Percentiles rank a stretch among this genome's conserved stretches.
These are phyloP conservation scores for Dysdera silvatica DNA, from an alignment of 1,140 invertebrate species.

Conservation along the genomic window DNA sequence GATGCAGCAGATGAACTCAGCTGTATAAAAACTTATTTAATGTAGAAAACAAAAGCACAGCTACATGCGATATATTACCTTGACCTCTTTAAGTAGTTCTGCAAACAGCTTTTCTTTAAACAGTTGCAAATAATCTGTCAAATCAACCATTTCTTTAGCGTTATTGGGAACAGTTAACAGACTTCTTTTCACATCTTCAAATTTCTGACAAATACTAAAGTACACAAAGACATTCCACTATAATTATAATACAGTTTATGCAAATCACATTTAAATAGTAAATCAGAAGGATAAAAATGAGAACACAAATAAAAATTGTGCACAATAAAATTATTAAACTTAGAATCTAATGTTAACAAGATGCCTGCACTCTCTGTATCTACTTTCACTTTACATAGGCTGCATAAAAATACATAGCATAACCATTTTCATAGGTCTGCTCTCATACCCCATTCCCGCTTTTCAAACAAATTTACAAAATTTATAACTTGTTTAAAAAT, in stretches of 20 bases:
- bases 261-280: too few species aligned
- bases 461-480: too few species aligned
- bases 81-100: neutral
- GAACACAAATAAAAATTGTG: neutral
- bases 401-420: too few species aligned
- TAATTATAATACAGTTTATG: too few species aligned
- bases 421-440: too few species aligned
- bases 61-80: neutral
- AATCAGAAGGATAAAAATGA: neutral
- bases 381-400: too few species aligned
- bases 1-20: too few species aligned
- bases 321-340: neutral
- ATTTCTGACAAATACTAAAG: conserved; percentile 1
- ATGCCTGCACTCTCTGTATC: too few species aligned
- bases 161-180: conserved; percentile 6
- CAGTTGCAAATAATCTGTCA: neutral
- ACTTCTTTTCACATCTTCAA: neutral
- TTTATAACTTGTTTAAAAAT: too few species aligned
- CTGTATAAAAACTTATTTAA: neutral
- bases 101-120: conserved; percentile 3
- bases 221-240: too few species aligned
- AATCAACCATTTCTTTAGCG: conserved; percentile 15
- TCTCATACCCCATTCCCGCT: too few species aligned
- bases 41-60: neutral
- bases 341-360: too few species aligned